Conservation (phyloP, 2,888 invertebrate genomes). For the Ceraclea dissimilis region DNA sequence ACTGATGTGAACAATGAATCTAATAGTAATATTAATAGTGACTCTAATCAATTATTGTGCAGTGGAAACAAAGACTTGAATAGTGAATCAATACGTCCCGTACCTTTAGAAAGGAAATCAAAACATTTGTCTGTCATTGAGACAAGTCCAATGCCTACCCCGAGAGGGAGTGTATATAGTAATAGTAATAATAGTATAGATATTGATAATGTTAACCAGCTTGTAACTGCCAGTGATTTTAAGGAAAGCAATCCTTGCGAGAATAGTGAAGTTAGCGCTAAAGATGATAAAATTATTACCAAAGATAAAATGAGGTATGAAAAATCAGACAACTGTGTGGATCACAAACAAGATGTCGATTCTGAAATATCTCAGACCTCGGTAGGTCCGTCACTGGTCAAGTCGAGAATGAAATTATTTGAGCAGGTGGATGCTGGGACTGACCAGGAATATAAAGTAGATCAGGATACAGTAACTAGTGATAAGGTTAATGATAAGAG, state of each 20-base stretch:
- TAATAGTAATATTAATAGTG: too few species aligned
- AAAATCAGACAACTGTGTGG: constrained; percentile 12
- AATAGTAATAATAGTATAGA: constrained; percentile 20
- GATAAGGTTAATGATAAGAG: constrained; percentile 7
- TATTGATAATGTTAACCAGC: constrained; percentile 21
- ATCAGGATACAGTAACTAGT: constrained; percentile 20
- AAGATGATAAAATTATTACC: constrained; percentile 22
- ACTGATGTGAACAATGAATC: constrained; percentile 31
- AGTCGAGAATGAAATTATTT: constrained; percentile 36
- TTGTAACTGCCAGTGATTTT: constrained; percentile 21
- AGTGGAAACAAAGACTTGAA: background rate
- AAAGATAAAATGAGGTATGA: constrained; percentile 20
- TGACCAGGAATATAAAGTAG: constrained; percentile 13
- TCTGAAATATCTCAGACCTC: constrained; percentile 12
- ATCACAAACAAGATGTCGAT: constrained; percentile 9
- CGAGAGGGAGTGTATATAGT: constrained; percentile 4
- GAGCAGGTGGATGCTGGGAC: constrained; percentile 28
- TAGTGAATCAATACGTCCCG: background rate
- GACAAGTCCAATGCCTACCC: background rate
- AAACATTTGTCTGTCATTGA: background rate
- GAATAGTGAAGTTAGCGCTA: constrained; percentile 16
- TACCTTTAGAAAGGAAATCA: background rate
- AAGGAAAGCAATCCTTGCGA: constrained; percentile 22
- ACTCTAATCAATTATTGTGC: too few species aligned
- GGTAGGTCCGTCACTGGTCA: constrained; percentile 32